These are phyloP conservation scores for Condylostylus longicornis DNA, from an alignment of 1,140 invertebrate species.

Conservation along the genomic window DNA sequence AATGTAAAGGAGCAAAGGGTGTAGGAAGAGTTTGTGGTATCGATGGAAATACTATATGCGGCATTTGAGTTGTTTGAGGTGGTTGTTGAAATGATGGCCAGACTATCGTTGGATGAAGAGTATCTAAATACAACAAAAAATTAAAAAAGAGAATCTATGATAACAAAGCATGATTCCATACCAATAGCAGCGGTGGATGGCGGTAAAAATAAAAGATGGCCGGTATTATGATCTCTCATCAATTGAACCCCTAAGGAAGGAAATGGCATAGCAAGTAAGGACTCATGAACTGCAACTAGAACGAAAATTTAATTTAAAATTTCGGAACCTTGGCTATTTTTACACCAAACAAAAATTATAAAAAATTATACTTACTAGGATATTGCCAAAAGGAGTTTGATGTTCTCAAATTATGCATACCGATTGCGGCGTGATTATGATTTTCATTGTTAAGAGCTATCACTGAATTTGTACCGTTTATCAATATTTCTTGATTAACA, in stretches of 20 bases:
- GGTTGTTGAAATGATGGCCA: slow-evolving; percentile 16
- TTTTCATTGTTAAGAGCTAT: too few species aligned
- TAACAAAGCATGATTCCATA: slow-evolving; percentile 23
- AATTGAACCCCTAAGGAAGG: slow-evolving; percentile 53
- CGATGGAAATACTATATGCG: slow-evolving; percentile 7
- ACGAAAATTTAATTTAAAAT: background rate
- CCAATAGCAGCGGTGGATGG: slow-evolving; percentile 40
- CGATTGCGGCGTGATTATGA: too few species aligned
- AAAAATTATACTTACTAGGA: too few species aligned
- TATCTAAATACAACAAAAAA: slow-evolving; percentile 34
- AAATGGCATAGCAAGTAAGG: slow-evolving; percentile 35
- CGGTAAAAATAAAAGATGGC: slow-evolving; percentile 58
- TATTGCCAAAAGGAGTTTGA: too few species aligned
- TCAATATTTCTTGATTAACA: too few species aligned
- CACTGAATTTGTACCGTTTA: too few species aligned
- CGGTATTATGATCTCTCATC: slow-evolving; percentile 57
- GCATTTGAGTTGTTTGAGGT: slow-evolving; percentile 9
- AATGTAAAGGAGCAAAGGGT: slow-evolving; percentile 33
- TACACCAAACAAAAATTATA: too few species aligned
- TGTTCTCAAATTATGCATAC: too few species aligned
- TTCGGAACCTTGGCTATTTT: background rate
- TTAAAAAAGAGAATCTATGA: background rate
- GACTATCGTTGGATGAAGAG: slow-evolving; percentile 46
- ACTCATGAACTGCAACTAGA: background rate
- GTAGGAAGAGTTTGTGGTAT: slow-evolving; percentile 35